phyloP scores from a whole-genome alignment of 2,888 invertebrate species.

The Drepanosiphum platanoidis region DNA sequence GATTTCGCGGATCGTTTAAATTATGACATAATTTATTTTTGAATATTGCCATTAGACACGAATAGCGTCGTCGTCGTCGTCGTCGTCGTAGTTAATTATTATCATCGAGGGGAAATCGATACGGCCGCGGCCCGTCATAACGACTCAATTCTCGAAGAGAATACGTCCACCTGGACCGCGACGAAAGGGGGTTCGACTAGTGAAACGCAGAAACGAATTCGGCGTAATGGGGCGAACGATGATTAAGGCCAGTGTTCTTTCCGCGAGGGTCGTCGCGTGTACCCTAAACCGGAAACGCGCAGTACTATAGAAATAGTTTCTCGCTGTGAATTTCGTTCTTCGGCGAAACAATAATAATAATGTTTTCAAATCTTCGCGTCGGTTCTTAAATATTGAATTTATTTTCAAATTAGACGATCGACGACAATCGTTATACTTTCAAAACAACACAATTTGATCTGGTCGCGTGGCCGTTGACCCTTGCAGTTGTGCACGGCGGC shows the following conservation, averaged over 20 bases:
- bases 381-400: too few relatives aligned
- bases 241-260: constrained; percentile 9
- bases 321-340: background rate
- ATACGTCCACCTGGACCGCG: constrained; percentile 16
- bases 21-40: constrained; percentile 27
- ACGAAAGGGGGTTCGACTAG: constrained; percentile 30
- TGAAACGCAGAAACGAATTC: constrained; percentile 22
- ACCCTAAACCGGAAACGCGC: background rate
- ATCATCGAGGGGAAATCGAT: constrained; percentile 35
- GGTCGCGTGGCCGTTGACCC: constrained; percentile 27
- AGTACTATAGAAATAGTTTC: too few relatives aligned
- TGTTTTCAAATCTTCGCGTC: too few relatives aligned
- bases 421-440: too few relatives aligned
- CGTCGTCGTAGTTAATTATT: background rate
- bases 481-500: background rate
- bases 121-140: constrained; percentile 7
- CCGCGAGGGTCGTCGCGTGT: too few relatives aligned
- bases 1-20: background rate
- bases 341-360: background rate
- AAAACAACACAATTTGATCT: too few relatives aligned
- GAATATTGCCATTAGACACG: constrained; percentile 53
- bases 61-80: background rate
- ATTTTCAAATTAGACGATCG: too few relatives aligned
- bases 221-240: constrained; percentile 4
- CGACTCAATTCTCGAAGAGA: constrained; percentile 43